Percentiles rank a stretch among this genome's conserved stretches.
These are phyloP conservation scores for Zaprionus africanus DNA, from an alignment of 1,140 invertebrate genomes.

Conservation along the genomic window DNA sequence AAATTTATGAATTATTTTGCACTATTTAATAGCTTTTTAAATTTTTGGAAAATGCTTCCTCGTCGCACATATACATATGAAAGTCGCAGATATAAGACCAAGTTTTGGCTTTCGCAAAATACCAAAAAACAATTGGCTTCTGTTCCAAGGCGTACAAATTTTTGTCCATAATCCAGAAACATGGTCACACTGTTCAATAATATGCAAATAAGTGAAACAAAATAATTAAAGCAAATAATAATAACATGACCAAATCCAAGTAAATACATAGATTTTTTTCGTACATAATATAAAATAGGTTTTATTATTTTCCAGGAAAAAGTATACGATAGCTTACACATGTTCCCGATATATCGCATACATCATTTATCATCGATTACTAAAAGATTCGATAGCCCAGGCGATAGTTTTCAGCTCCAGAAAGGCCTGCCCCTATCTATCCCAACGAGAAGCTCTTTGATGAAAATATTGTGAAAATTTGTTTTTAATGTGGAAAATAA, in stretches of 20 bases:
- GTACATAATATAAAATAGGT: not conserved
- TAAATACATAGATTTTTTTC: not conserved
- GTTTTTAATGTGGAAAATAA: slow-evolving; percentile 39
- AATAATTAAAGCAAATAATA: not conserved
- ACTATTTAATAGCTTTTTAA: slow-evolving; percentile 60
- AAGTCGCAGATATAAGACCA: slow-evolving; percentile 35
- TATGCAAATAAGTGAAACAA: not conserved
- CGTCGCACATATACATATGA: slow-evolving; percentile 60
- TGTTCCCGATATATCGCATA: not conserved
- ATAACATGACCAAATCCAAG: not conserved
- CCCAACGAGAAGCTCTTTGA: slow-evolving; percentile 40
- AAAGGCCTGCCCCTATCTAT: slow-evolving; percentile 34
- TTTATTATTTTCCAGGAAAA: not conserved
- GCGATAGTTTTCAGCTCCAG: slow-evolving; percentile 21
- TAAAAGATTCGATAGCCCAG: not conserved
- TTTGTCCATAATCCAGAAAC: not conserved
- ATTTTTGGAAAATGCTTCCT: slow-evolving; percentile 68
- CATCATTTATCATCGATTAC: not conserved
- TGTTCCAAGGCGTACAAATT: not conserved
- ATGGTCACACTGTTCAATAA: slow-evolving; percentile 5
- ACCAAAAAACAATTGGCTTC: slow-evolving; percentile 4
- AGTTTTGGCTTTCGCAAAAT: slow-evolving; percentile 9
- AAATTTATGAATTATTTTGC: slow-evolving; percentile 67
- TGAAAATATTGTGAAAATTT: slow-evolving; percentile 54
- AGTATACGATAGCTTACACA: not conserved